Evolutionary conservation across 2,888 invertebrate species (phyloP).

Genomic region (Luffia ferchaultella): DNA sequence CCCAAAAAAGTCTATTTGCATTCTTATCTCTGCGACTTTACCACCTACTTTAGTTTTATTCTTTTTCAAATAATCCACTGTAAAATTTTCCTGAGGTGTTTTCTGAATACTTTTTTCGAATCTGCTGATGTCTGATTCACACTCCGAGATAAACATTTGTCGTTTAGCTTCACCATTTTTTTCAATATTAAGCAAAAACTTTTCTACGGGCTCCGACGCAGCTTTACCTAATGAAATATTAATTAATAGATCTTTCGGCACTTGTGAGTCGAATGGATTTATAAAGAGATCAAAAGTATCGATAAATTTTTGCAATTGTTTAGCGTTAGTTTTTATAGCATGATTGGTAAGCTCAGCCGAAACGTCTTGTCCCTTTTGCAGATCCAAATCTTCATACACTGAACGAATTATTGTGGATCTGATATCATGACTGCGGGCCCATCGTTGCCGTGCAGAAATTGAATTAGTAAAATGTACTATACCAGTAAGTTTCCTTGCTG

Average conservation of each 20-base stretch:
- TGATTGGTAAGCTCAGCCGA: not conserved
- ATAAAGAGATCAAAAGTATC: not conserved
- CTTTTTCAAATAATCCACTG: not conserved
- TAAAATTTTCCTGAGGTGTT: not conserved
- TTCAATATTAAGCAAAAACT: not conserved
- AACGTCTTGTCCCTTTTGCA: not conserved
- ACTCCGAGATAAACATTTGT: not conserved
- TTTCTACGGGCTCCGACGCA: conserved; percentile 12
- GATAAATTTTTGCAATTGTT: not conserved
- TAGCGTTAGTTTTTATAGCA: not conserved
- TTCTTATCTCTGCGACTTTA: conserved; percentile 20
- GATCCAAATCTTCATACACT: not conserved
- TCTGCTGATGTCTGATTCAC: not conserved
- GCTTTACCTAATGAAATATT: conserved; percentile 21
- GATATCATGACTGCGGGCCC: conserved; percentile 3
- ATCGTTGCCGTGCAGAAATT: conserved; percentile 19
- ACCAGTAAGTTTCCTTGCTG: conserved; percentile 19
- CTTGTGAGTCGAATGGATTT: not conserved
- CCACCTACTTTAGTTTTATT: conserved; percentile 6
- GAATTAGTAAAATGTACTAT: conserved; percentile 20
- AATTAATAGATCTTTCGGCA: conserved; percentile 10
- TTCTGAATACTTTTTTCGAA: not conserved
- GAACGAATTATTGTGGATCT: not conserved
- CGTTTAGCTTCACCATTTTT: conserved; percentile 5
- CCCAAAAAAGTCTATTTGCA: conserved; percentile 23